These are phyloP conservation scores for Elachura formosa DNA, from an alignment of 2,113 vertebrate genomes.

Conservation along the genomic window DNA sequence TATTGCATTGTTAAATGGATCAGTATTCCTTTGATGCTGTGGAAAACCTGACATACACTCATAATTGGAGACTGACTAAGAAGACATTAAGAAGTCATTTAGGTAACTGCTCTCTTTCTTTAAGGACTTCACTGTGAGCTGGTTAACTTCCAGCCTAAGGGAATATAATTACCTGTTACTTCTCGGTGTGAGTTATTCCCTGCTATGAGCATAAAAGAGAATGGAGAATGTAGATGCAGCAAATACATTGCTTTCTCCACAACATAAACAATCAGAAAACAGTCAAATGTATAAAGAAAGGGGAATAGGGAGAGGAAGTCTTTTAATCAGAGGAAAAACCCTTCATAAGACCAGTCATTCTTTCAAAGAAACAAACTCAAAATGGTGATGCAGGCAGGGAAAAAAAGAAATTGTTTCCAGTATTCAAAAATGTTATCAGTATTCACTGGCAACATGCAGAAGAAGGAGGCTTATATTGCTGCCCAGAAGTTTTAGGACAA, in stretches of 20 bases:
- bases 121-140: not conserved
- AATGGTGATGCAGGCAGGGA: not conserved
- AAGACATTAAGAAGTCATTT: not conserved
- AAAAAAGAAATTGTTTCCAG: not conserved
- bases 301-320: not conserved
- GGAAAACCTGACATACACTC: not conserved
- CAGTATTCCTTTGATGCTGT: not conserved
- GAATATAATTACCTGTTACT: not conserved
- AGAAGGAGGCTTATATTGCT: not conserved
- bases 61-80: not conserved
- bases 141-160: not conserved
- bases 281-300: not conserved
- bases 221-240: not conserved
- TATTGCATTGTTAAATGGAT: not conserved
- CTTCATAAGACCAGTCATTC: not conserved
- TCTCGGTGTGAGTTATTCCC: not conserved
- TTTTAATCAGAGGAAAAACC: not conserved
- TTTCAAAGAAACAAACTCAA: not conserved
- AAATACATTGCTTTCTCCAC: not conserved
- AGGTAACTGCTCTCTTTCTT: not conserved
- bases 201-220: not conserved
- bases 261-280: not conserved
- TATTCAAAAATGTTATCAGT: not conserved
- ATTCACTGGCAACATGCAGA: not conserved
- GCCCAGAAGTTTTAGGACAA: not conserved